Percentiles rank a stretch among this genome's conserved stretches.
These are phyloP conservation scores for Polietes domitor DNA, from an alignment of 2,888 invertebrate species.

Conservation along the genomic window DNA sequence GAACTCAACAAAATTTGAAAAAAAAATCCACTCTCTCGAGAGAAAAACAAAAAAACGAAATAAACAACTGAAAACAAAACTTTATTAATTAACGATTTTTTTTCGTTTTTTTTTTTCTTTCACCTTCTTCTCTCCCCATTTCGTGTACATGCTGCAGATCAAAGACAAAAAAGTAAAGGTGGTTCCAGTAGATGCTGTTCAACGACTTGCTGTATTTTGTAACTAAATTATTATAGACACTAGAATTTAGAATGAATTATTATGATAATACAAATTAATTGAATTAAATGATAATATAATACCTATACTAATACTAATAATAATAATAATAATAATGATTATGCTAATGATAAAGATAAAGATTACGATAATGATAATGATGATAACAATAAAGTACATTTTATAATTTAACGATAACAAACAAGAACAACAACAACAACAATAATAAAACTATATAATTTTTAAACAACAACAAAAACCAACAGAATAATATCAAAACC, in stretches of 20 bases:
- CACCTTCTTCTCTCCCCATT: slow-evolving; percentile 78
- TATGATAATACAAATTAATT: slow-evolving; percentile 50
- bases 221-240: slow-evolving; percentile 81
- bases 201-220: slow-evolving; percentile 96
- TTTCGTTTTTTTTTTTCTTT: slow-evolving; percentile 1
- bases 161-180: slow-evolving; percentile 97
- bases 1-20: slow-evolving; percentile 3
- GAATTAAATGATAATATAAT: slow-evolving; percentile 15
- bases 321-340: background rate
- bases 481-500: background rate
- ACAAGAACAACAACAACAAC: background rate
- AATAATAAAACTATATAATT: slow-evolving; percentile 3
- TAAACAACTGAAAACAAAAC: background rate
- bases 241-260: slow-evolving; percentile 66
- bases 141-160: slow-evolving; percentile 84
- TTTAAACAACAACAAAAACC: background rate
- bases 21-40: background rate
- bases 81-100: slow-evolving; percentile 8
- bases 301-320: slow-evolving; percentile 13
- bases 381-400: slow-evolving; percentile 50
- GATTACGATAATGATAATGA: slow-evolving; percentile 43
- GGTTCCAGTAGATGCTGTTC: slow-evolving; percentile 97
- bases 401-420: slow-evolving; percentile 39
- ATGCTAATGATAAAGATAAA: slow-evolving; percentile 23
- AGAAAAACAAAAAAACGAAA: background rate